Conservation (phyloP, 2,888 invertebrate species). For the Limnephilus auricula region DNA sequence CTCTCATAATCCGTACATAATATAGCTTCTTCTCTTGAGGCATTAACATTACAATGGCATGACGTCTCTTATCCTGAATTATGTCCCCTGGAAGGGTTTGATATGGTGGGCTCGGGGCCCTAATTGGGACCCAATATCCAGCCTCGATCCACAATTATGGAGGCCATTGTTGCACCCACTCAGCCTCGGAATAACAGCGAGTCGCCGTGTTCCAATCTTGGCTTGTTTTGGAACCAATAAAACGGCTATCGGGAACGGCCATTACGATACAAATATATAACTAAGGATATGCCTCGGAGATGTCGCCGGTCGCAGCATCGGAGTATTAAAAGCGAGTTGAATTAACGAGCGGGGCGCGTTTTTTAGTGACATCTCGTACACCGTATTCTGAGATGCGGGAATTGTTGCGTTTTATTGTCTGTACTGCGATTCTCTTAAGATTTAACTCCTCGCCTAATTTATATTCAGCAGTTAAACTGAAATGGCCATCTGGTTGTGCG, state of each 20-base stretch:
- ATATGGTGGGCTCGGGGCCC: conserved; percentile 46
- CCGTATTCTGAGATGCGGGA: conserved; percentile 36
- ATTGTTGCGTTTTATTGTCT: conserved; percentile 51
- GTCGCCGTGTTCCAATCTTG: conserved; percentile 56
- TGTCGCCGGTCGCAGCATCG: conserved; percentile 36
- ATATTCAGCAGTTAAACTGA: conserved; percentile 43
- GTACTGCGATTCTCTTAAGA: conserved; percentile 37
- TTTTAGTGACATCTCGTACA: conserved; percentile 52
- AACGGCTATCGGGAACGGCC: conserved; percentile 56
- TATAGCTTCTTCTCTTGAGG: conserved; percentile 53
- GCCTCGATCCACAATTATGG: conserved; percentile 53
- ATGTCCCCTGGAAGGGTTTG: conserved; percentile 57
- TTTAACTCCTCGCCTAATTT: conserved; percentile 50
- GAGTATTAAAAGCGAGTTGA: conserved; percentile 51
- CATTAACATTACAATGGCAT: conserved; percentile 65
- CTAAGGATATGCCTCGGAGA: conserved; percentile 39
- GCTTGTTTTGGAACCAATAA: conserved; percentile 59
- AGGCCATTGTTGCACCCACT: conserved; percentile 57
- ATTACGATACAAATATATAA: conserved; percentile 56
- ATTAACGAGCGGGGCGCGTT: conserved; percentile 53
- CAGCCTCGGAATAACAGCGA: conserved; percentile 45
- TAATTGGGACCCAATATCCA: conserved; percentile 63
- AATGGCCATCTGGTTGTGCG: conserved; percentile 37
- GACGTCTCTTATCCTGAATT: conserved; percentile 65
- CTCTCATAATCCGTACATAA: conserved; percentile 63